Conservation (phyloP, 2,888 invertebrate genomes). For the Morpho helenor region DNA sequence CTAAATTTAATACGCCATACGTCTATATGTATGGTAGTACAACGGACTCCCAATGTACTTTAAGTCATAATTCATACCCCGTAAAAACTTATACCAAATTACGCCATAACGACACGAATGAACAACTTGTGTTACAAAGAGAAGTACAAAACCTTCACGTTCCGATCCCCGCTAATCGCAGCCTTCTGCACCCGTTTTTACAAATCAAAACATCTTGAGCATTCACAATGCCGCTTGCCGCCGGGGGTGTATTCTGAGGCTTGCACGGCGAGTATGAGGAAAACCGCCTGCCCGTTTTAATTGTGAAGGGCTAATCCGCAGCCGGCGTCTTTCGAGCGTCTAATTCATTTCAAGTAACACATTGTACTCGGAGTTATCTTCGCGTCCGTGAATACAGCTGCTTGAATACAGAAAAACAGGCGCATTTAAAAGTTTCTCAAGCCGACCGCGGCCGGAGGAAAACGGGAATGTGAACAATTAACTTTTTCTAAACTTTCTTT, state of each 20-base stretch:
- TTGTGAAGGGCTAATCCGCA: constrained; percentile 58
- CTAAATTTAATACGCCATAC: no score
- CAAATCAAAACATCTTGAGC: constrained; percentile 45
- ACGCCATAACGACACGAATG: constrained; percentile 36
- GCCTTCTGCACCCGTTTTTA: constrained; percentile 35
- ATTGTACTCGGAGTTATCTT: constrained; percentile 42
- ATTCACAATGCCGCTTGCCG: constrained; percentile 39
- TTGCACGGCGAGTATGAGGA: constrained; percentile 40
- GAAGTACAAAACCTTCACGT: constrained; percentile 20
- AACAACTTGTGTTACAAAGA: constrained; percentile 29
- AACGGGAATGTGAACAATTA: constrained; percentile 20
- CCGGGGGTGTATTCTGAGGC: constrained; percentile 44
- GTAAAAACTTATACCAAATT: constrained; percentile 22
- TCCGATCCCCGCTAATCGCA: constrained; percentile 27
- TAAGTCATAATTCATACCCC: constrained; percentile 13
- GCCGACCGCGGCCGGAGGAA: constrained; percentile 3
- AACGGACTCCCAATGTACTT: constrained; percentile 6
- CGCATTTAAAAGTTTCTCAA: constrained; percentile 19
- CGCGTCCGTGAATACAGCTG: constrained; percentile 44
- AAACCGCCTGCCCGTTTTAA: constrained; percentile 52
- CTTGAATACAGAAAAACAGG: constrained; percentile 28
- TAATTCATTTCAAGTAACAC: constrained; percentile 64
- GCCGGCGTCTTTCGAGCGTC: constrained; percentile 51
- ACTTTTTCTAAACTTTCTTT: constrained; percentile 17
- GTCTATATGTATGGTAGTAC: no score